A percentile compares a stretch with the other conserved stretches of the same genome.
phyloP scores from a whole-genome alignment of 1,140 invertebrate species.

The Colletes gigas region DNA sequence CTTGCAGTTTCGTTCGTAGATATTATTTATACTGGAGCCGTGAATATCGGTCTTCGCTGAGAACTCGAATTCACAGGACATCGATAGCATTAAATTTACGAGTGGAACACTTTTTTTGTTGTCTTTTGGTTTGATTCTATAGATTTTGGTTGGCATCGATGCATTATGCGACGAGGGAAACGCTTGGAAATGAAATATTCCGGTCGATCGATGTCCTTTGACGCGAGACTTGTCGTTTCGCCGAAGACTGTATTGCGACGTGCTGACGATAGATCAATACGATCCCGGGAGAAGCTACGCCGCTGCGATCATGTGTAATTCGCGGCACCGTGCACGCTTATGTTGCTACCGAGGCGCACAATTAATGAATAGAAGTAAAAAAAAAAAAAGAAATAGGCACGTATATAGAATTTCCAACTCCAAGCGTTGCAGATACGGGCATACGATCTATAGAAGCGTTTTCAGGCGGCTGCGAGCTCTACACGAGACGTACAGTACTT shows the following conservation, averaged over 20 bases:
- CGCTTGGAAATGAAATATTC: neutral
- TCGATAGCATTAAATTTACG: neutral
- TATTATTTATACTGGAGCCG: too few relatives aligned
- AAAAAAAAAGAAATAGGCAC: neutral
- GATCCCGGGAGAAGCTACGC: conserved; percentile 35
- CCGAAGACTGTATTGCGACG: conserved; percentile 23
- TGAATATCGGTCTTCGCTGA: too few relatives aligned
- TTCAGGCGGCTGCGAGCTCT: conserved; percentile 45
- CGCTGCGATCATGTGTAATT: conserved; percentile 38
- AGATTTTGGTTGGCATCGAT: too few relatives aligned
- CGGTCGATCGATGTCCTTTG: conserved; percentile 18
- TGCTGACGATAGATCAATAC: conserved; percentile 48
- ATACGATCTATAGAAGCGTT: conserved; percentile 55
- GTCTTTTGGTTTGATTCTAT: too few relatives aligned
- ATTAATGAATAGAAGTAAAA: conserved; percentile 6
- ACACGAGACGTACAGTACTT: conserved; percentile 41
- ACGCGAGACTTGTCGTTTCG: conserved; percentile 13
- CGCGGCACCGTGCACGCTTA: conserved; percentile 29
- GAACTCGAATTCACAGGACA: neutral
- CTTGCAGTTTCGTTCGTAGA: too few relatives aligned
- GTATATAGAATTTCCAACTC: conserved; percentile 20
- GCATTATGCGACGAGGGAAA: neutral
- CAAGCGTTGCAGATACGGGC: conserved; percentile 55
- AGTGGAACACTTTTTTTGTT: too few relatives aligned
- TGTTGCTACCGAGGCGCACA: conserved; percentile 29